Percentiles rank a stretch among this genome's conserved stretches.
These are phyloP conservation scores for Myotis findleyi DNA, from an alignment of 2,797 vertebrate genomes.

Conservation along the genomic window DNA sequence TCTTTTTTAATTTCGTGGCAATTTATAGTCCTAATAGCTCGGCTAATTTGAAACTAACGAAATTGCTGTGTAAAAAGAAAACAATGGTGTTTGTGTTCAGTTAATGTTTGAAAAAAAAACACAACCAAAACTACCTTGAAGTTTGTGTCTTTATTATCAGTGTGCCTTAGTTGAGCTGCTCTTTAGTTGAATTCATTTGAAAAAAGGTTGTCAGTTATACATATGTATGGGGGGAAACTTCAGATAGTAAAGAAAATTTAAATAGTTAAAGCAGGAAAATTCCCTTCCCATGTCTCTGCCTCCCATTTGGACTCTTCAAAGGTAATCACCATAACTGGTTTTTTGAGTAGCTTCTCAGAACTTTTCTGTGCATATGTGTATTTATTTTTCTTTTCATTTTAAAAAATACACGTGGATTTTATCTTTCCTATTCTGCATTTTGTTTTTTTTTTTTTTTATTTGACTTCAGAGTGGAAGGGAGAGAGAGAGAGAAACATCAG, in stretches of 20 bases:
- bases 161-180: conserved; percentile 48
- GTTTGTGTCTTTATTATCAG: conserved; percentile 79
- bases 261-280: background rate
- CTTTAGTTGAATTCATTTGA: conserved; percentile 56
- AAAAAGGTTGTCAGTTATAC: conserved; percentile 31
- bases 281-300: background rate
- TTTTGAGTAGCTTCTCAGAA: conserved; percentile 47
- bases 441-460: too few relatives aligned
- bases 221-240: background rate
- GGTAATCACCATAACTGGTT: background rate
- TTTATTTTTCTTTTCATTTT: background rate
- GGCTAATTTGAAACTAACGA: conserved; percentile 78
- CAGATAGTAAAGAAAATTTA: conserved; percentile 37
- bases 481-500: too few relatives aligned
- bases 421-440: background rate
- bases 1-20: conserved; percentile 75
- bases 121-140: conserved; percentile 53
- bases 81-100: conserved; percentile 79
- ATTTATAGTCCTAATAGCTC: conserved; percentile 69
- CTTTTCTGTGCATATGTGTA: background rate
- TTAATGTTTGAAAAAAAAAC: conserved; percentile 77
- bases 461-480: too few relatives aligned
- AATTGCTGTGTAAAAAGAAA: conserved; percentile 79
- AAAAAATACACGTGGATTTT: conserved; percentile 21
- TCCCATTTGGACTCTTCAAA: conserved; percentile 10